Conservation (phyloP, 1,140 invertebrate species). For the Neelides sp. region DNA sequence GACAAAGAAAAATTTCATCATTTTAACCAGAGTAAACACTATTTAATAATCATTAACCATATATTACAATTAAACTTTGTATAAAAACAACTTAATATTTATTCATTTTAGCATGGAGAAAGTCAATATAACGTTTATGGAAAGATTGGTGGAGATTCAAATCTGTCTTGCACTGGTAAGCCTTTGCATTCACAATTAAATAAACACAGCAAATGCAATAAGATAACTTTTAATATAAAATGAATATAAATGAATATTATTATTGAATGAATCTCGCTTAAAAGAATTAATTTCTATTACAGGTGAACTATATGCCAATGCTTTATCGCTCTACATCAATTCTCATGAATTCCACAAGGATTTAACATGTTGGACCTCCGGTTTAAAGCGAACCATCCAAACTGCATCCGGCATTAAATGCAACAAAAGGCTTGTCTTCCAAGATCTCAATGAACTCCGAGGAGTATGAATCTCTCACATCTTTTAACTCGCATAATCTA, state of each 20-base stretch:
- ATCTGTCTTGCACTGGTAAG: no score
- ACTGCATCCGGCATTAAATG: slow-evolving; percentile 65
- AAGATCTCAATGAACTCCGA: slow-evolving; percentile 76
- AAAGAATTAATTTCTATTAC: no score
- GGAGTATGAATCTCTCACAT: slow-evolving; percentile 44
- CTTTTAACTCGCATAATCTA: not conserved
- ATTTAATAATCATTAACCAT: not conserved
- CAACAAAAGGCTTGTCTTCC: slow-evolving; percentile 59
- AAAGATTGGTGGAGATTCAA: slow-evolving; percentile 76
- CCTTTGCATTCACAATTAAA: no score
- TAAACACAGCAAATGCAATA: no score
- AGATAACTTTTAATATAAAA: no score
- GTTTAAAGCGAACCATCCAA: slow-evolving; percentile 70
- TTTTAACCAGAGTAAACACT: not conserved
- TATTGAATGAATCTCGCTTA: no score
- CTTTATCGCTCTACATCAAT: slow-evolving; percentile 60
- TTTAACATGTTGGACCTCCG: slow-evolving; percentile 76
- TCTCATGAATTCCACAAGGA: slow-evolving; percentile 47
- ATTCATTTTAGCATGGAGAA: slow-evolving; percentile 64
- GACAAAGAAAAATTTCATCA: no score
- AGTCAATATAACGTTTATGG: slow-evolving; percentile 82
- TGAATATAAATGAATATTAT: no score
- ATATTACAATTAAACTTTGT: slow-evolving; percentile 3
- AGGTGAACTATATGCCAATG: slow-evolving; percentile 63
- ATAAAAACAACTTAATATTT: not conserved